Evolutionary conservation across 2,113 vertebrate genomes (phyloP).

Genomic region (Pterocles burchelli): DNA sequence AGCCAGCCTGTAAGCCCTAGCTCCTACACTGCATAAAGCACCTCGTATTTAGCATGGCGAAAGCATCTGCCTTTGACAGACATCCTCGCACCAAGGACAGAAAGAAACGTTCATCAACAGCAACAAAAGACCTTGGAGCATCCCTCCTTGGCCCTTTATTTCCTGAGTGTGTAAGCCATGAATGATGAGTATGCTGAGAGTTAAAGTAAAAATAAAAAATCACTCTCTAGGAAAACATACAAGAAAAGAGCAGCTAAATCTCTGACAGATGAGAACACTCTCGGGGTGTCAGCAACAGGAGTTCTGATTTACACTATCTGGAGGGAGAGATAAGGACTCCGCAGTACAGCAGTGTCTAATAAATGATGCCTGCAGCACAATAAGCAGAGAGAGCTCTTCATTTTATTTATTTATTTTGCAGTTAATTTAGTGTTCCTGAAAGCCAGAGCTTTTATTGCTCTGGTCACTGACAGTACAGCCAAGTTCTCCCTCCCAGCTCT

Average conservation of each 20-base stretch:
- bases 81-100: constrained; percentile 40
- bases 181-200: constrained; percentile 61
- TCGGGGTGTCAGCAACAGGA: constrained; percentile 52
- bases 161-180: constrained; percentile 41
- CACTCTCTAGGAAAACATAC: constrained; percentile 45
- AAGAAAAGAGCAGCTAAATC: constrained; percentile 55
- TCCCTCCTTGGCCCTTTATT: constrained; percentile 61
- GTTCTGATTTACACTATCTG: constrained; percentile 72
- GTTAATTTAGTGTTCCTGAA: constrained; percentile 61
- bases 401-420: constrained; percentile 67
- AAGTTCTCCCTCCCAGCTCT: constrained; percentile 13
- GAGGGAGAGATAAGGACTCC: constrained; percentile 68
- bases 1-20: neutral
- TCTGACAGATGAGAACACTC: constrained; percentile 65
- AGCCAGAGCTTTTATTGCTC: neutral
- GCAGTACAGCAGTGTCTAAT: constrained; percentile 57
- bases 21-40: neutral
- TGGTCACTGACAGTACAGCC: constrained; percentile 11
- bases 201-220: constrained; percentile 68
- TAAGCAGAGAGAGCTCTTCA: constrained; percentile 27
- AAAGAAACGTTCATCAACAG: constrained; percentile 50
- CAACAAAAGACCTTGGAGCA: constrained; percentile 69
- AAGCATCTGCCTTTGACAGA: constrained; percentile 58
- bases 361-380: constrained; percentile 60
- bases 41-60: constrained; percentile 20